Conservation (phyloP, 2,888 invertebrate genomes). For the Strigamia transsilvanica region DNA sequence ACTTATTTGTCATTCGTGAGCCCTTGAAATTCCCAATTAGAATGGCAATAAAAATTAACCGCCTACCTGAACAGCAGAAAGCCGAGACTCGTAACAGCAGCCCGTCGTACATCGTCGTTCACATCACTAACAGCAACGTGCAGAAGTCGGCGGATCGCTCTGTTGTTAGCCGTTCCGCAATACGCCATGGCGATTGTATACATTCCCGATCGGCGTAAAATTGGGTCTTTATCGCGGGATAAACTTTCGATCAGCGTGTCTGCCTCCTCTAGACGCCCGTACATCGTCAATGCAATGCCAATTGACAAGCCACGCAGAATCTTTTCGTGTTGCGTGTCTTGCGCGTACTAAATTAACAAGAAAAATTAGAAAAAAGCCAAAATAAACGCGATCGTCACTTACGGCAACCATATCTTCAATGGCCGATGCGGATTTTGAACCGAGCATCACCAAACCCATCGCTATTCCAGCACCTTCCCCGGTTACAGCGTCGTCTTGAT, state of each 20-base stretch:
- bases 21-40: neutral
- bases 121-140: constrained; percentile 98
- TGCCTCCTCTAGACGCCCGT: constrained; percentile 94
- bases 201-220: constrained; percentile 94
- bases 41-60: neutral
- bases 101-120: constrained; percentile 97
- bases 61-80: constrained; percentile 89
- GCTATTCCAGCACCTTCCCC: constrained; percentile 99
- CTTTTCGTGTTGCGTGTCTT: constrained; percentile 98
- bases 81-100: constrained; percentile 98
- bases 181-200: constrained; percentile 98
- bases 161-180: constrained; percentile 97
- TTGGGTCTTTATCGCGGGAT: constrained; percentile 91
- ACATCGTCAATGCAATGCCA: constrained; percentile 96
- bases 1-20: too few species aligned
- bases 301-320: constrained; percentile 96
- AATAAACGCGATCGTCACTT: constrained; percentile 63
- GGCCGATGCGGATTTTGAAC: constrained; percentile 86
- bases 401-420: constrained; percentile 93
- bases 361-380: neutral
- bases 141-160: constrained; percentile 90
- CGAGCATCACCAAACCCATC: constrained; percentile 99
- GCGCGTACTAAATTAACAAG: constrained; percentile 74
- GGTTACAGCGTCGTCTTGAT: constrained; percentile 98
- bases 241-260: constrained; percentile 91